These are phyloP conservation scores for Aplocera efformata DNA, from an alignment of 2,888 invertebrate genomes.

Conservation along the genomic window DNA sequence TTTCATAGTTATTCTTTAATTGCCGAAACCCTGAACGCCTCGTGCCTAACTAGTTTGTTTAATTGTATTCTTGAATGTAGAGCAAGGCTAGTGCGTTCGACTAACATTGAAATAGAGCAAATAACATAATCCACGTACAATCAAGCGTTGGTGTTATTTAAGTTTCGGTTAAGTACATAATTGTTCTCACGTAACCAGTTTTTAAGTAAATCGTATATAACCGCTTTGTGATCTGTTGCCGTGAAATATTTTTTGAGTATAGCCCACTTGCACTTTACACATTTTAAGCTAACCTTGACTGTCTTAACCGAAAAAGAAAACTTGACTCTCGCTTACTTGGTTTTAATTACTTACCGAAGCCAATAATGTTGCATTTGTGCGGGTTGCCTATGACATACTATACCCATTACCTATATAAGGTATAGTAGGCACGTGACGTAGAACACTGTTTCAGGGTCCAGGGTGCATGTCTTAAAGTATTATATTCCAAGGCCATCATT, in stretches of 20 bases:
- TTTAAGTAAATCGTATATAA: slow-evolving; percentile 5
- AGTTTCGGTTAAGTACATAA: slow-evolving; percentile 14
- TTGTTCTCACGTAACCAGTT: slow-evolving; percentile 11
- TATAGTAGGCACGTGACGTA: too few species aligned
- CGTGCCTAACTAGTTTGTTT: slow-evolving; percentile 25
- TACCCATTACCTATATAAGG: too few species aligned
- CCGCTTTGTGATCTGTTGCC: neutral
- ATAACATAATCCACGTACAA: slow-evolving; percentile 62
- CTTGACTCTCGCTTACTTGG: too few species aligned
- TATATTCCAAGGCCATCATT: too few species aligned
- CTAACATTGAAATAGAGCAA: slow-evolving; percentile 67
- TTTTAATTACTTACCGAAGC: too few species aligned
- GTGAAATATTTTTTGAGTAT: neutral
- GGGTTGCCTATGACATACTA: too few species aligned
- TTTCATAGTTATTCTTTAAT: neutral
- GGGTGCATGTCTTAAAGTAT: too few species aligned
- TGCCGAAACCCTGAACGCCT: slow-evolving; percentile 5
- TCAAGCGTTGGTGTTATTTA: slow-evolving; percentile 35
- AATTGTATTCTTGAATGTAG: slow-evolving; percentile 67
- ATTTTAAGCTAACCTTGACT: slow-evolving; percentile 17
- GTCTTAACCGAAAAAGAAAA: too few species aligned
- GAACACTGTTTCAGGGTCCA: too few species aligned
- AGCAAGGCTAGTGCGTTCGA: slow-evolving; percentile 69
- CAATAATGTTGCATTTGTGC: too few species aligned
- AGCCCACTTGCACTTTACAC: too few species aligned